Evolutionary conservation across 2,888 invertebrate species (phyloP).

Genomic region (Dynastes grantii): DNA sequence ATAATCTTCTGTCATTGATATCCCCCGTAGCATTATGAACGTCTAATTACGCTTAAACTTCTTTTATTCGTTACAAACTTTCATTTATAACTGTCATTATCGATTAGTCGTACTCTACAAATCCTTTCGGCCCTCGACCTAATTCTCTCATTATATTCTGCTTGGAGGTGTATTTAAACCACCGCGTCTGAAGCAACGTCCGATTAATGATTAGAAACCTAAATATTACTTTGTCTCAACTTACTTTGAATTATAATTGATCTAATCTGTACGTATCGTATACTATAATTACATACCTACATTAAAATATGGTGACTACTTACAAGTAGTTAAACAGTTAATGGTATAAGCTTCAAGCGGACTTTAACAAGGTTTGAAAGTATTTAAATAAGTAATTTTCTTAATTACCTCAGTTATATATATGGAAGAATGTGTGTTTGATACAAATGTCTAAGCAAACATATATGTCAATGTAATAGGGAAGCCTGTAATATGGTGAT

Average conservation of each 20-base stretch:
- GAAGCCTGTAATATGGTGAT: not conserved
- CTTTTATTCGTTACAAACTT: slow-evolving; percentile 5
- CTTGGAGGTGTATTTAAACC: slow-evolving; percentile 16
- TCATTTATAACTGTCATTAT: slow-evolving; percentile 35
- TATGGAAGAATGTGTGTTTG: not conserved
- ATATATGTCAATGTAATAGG: not conserved
- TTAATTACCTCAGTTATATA: not conserved
- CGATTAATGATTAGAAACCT: slow-evolving; percentile 9
- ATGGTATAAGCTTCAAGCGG: not conserved
- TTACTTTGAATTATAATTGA: not conserved
- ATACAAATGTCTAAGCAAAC: not conserved
- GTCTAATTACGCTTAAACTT: slow-evolving; percentile 31
- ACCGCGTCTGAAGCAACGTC: not conserved
- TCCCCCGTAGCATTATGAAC: not conserved
- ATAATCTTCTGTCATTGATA: slow-evolving; percentile 20
- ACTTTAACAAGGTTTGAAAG: not conserved
- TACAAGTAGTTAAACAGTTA: not conserved
- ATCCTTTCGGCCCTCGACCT: slow-evolving; percentile 1
- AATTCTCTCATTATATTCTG: slow-evolving; percentile 10
- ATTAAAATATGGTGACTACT: not conserved
- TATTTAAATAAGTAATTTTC: slow-evolving; percentile 6
- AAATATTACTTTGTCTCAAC: not conserved
- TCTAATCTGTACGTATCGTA: not conserved
- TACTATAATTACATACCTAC: not conserved
- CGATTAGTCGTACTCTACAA: slow-evolving; percentile 24